Percentiles rank a stretch among this genome's conserved stretches.
Evolutionary conservation across 2,888 invertebrate species (phyloP).

Genomic region (Zaprionus obscuricornis): DNA sequence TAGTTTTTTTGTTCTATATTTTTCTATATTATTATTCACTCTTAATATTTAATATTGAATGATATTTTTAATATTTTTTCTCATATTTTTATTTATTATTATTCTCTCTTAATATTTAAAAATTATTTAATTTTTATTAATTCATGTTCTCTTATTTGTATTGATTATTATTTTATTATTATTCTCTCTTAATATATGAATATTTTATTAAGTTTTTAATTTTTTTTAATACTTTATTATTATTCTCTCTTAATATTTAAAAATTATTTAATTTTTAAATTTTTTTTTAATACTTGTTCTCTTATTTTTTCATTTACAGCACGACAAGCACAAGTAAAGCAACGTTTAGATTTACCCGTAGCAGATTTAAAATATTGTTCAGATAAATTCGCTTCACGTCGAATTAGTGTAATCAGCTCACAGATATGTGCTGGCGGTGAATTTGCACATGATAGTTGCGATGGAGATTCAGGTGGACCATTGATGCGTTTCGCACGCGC

Average conservation of each 20-base stretch:
- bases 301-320: slow-evolving; percentile 47
- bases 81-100: no score
- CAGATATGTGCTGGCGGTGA: slow-evolving; percentile 83
- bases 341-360: slow-evolving; percentile 84
- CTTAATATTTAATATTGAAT: no score
- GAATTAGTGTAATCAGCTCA: slow-evolving; percentile 57
- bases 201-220: no score
- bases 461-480: slow-evolving; percentile 88
- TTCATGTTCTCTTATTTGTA: no score
- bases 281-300: background rate
- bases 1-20: no score
- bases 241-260: background rate
- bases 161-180: no score
- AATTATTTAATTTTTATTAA: no score
- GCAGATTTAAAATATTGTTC: slow-evolving; percentile 84
- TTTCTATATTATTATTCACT: no score
- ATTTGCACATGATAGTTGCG: slow-evolving; percentile 85
- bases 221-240: background rate
- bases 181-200: no score
- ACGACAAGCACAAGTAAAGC: slow-evolving; percentile 76
- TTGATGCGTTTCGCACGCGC: slow-evolving; percentile 83
- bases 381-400: slow-evolving; percentile 67
- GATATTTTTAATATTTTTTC: no score
- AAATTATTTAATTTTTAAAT: background rate
- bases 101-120: no score